These are phyloP conservation scores for Phengaris alcon DNA, from an alignment of 2,888 invertebrate genomes.

Conservation along the genomic window DNA sequence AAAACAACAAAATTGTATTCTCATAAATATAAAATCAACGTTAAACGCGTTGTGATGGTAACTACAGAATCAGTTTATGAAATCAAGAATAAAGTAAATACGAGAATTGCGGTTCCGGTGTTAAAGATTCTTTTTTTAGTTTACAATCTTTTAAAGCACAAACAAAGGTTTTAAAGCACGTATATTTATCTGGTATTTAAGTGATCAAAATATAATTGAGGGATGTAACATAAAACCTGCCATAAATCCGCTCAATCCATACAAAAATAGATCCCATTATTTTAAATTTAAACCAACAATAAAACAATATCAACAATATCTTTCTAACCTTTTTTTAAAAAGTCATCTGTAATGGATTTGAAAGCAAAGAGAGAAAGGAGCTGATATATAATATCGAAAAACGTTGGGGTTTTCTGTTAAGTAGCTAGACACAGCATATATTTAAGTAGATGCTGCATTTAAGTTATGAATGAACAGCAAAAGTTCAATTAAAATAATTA, in stretches of 20 bases:
- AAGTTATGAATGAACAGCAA: too few species aligned
- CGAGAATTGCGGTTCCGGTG: too few species aligned
- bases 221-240: not conserved
- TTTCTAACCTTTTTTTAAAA: not conserved
- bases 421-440: not conserved
- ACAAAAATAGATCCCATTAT: not conserved
- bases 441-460: not conserved
- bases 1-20: too few species aligned
- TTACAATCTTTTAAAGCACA: too few species aligned
- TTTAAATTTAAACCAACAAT: not conserved
- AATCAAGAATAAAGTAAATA: too few species aligned
- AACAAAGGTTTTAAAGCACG: too few species aligned
- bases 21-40: too few species aligned
- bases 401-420: not conserved
- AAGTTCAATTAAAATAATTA: too few species aligned
- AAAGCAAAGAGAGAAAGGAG: constrained; percentile 17
- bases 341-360: constrained; percentile 9
- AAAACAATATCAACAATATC: not conserved
- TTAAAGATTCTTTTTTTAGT: too few species aligned
- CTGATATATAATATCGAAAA: not conserved
- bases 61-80: too few species aligned
- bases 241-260: not conserved
- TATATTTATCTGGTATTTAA: too few species aligned
- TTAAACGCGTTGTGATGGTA: too few species aligned
- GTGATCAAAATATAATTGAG: not conserved